A percentile compares a stretch with the other conserved stretches of the same genome.
Evolutionary conservation across 2,797 vertebrate species (phyloP).

Genomic region (Eremophila alpestris): DNA sequence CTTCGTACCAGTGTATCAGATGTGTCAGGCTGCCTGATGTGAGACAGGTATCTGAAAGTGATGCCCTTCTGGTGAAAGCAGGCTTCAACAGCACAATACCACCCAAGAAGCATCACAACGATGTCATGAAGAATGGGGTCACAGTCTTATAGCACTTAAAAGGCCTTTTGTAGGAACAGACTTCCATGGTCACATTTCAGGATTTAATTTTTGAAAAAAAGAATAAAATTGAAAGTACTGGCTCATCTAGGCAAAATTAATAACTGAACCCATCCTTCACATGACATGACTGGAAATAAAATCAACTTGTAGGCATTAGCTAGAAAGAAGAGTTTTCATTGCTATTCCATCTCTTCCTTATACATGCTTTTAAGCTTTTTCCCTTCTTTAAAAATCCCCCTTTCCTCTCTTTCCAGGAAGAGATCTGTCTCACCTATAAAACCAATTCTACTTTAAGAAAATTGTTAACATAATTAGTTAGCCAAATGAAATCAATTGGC

Average conservation of each 20-base stretch:
- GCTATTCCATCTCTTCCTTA: background rate
- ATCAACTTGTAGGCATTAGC: background rate
- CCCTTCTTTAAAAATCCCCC: background rate
- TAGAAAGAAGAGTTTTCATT: background rate
- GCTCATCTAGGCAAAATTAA: background rate
- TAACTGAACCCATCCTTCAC: background rate
- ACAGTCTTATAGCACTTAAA: background rate
- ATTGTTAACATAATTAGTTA: background rate
- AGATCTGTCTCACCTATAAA: background rate
- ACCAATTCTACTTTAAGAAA: background rate
- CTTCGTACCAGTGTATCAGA: slow-evolving; percentile 38
- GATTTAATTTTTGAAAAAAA: background rate
- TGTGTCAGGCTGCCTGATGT: background rate
- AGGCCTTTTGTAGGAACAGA: background rate
- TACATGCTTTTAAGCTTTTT: background rate
- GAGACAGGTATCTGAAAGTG: background rate
- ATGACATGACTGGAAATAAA: background rate
- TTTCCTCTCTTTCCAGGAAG: background rate
- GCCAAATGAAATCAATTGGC: background rate
- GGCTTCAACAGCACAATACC: background rate
- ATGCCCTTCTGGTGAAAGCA: background rate
- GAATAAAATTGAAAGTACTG: background rate
- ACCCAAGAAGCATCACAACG: background rate
- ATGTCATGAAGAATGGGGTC: background rate
- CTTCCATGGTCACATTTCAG: background rate